Evolutionary conservation across 2,113 vertebrate genomes (phyloP), one percentile per base, ranked within the genome.

Genomic region (Pedionomus torquatus): DNA sequence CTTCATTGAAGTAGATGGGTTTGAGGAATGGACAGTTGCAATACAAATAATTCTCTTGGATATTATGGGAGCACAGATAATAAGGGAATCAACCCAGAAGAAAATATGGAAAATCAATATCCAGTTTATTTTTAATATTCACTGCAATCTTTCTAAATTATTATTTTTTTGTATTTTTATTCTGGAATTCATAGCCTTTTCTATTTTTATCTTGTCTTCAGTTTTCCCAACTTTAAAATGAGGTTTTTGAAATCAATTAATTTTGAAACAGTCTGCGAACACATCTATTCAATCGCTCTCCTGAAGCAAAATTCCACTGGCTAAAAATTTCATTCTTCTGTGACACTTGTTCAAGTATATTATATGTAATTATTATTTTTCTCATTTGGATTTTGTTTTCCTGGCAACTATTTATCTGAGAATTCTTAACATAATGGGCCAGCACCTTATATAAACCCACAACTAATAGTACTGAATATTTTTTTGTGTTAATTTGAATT

Each of bases 401-500:
- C 48, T 84, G 52, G 65, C 28, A 81, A 87, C 39, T 92, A 41
- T 87, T 91, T 94, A 87, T 71, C 80, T 49, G 21, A 75, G 44
- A 78, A 84, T 77, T 79, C 43, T 79, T 64, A 81, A 69, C 18
- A n/a, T 75, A 70, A 75, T 57, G 19, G 35, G 68, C 58, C 81
- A 88, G 49, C 18, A 83, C 71, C 66, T 85, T 91, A 87, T 30
- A 60, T 71, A 95, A 95, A 76, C 65, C 24, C 74, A 49, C 57
- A 95, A 82, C 33, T 43, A 90, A 86, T 30, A 75, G 5, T 30
- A 88, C 43, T 81, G 78, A 93, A 63, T 95, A 94, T 84, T 97
- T 94, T 84, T 84, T 79, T 69, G 58, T 25, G 24, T 93, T 90
- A 88, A 86, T 83, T 93, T 92, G 57, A 70, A 92, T 95, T 97